These are phyloP conservation scores for Rhabdophis nuchalis DNA, from an alignment of 2,797 vertebrate species.

Conservation along the genomic window DNA sequence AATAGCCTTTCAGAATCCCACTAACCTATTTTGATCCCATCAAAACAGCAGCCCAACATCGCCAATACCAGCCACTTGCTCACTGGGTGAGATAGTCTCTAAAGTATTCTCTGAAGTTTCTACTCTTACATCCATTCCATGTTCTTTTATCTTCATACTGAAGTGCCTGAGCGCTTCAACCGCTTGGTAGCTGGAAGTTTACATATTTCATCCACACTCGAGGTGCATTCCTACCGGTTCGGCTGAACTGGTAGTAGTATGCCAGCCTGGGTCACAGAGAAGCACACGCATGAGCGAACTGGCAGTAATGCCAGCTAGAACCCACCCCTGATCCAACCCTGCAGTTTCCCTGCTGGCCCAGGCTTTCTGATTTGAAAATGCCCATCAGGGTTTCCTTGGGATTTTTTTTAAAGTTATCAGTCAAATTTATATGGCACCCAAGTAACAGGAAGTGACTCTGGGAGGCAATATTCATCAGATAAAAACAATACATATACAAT, in stretches of 20 bases:
- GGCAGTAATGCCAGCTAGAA: too few species aligned
- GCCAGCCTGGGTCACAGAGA: too few species aligned
- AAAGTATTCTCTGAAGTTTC: background rate
- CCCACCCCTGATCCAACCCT: background rate
- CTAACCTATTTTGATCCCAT: background rate
- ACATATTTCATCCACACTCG: background rate
- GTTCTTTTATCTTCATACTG: background rate
- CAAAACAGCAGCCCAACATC: background rate
- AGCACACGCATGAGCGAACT: too few species aligned
- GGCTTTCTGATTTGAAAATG: background rate
- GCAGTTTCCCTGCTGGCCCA: background rate
- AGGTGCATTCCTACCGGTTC: too few species aligned
- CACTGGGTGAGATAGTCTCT: background rate
- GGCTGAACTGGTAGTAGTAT: too few species aligned
- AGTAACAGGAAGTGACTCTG: background rate
- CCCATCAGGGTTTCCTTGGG: background rate
- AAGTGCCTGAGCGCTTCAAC: background rate
- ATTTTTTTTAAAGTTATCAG: background rate
- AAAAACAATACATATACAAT: background rate
- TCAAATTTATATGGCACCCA: background rate
- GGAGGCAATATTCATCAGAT: background rate
- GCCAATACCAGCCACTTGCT: background rate
- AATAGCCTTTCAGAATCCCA: background rate
- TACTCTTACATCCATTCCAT: background rate
- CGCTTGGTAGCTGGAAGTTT: background rate